Evolutionary conservation across 1,140 invertebrate species (phyloP).

Genomic region (Meloidogyne exigua): DNA sequence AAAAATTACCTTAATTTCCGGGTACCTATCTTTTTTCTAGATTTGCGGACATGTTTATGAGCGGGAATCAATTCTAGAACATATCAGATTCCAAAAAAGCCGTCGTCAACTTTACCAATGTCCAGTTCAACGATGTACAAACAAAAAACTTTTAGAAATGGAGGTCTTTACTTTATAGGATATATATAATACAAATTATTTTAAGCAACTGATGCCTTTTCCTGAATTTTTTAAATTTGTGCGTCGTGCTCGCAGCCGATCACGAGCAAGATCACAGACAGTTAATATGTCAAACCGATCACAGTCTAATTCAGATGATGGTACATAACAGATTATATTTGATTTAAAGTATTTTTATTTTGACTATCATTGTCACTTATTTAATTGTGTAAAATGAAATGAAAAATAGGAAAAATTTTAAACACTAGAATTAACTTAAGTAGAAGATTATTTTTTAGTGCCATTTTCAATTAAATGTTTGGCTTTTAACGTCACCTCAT

Average conservation of each 20-base stretch:
- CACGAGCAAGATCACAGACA: neutral
- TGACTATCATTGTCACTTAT: too few relatives aligned
- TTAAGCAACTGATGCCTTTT: constrained; percentile 12
- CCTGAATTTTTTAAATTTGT: constrained; percentile 22
- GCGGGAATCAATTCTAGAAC: neutral
- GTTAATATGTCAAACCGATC: neutral
- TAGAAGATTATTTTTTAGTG: neutral
- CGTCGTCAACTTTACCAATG: constrained; percentile 24
- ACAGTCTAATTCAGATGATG: neutral
- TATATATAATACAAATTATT: too few relatives aligned
- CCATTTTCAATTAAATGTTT: neutral
- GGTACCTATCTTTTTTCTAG: too few relatives aligned
- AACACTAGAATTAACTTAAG: too few relatives aligned
- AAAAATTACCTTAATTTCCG: too few relatives aligned
- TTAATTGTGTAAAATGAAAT: too few relatives aligned
- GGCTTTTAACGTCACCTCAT: constrained; percentile 74
- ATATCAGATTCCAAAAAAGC: constrained; percentile 11
- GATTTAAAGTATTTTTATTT: neutral
- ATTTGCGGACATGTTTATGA: constrained; percentile 28
- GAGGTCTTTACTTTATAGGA: neutral
- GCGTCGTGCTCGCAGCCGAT: neutral
- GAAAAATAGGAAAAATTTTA: too few relatives aligned
- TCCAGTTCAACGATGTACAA: constrained; percentile 16
- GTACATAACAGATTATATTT: neutral
- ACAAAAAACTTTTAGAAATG: constrained; percentile 7